phyloP scores from a whole-genome alignment of 2,888 invertebrate species.

The Caenorhabditis virilis region DNA sequence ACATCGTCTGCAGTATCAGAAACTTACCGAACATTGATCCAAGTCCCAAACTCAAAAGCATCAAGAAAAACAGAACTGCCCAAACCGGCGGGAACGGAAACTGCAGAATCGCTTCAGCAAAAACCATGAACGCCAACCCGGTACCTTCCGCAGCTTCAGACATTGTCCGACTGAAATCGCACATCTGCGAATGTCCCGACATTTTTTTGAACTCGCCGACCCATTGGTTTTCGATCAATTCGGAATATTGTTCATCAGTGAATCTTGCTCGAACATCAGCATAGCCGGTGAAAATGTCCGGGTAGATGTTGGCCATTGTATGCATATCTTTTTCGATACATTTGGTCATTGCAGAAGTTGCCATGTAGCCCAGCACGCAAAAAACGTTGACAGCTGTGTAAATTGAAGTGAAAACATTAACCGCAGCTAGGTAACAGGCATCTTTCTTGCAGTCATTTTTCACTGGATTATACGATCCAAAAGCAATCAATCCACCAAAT shows the following conservation, averaged over 20 bases:
- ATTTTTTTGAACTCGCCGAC: conserved; percentile 41
- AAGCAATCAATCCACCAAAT: conserved; percentile 91
- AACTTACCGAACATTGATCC: conserved; percentile 95
- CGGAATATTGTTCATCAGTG: conserved; percentile 25
- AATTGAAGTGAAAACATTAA: conserved; percentile 80
- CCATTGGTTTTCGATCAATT: conserved; percentile 44
- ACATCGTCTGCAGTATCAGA: too few relatives aligned
- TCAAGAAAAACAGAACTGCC: conserved; percentile 86
- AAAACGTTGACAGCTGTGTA: conserved; percentile 91
- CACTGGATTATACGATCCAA: conserved; percentile 91
- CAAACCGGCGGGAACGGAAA: conserved; percentile 91
- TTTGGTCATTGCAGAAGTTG: conserved; percentile 84
- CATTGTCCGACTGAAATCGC: conserved; percentile 58
- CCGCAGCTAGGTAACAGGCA: conserved; percentile 83
- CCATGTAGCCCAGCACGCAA: conserved; percentile 92
- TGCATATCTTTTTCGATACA: conserved; percentile 75
- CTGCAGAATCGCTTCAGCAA: conserved; percentile 92
- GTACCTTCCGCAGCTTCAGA: conserved; percentile 85
- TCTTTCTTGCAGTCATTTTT: conserved; percentile 93
- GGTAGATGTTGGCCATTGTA: conserved; percentile 44
- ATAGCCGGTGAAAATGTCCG: conserved; percentile 40
- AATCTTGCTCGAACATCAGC: conserved; percentile 47
- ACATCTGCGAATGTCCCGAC: conserved; percentile 41
- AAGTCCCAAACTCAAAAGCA: conserved; percentile 88
- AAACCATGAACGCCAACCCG: conserved; percentile 93